Evolutionary conservation across 2,797 vertebrate species (phyloP).

Genomic region (Channa striata): DNA sequence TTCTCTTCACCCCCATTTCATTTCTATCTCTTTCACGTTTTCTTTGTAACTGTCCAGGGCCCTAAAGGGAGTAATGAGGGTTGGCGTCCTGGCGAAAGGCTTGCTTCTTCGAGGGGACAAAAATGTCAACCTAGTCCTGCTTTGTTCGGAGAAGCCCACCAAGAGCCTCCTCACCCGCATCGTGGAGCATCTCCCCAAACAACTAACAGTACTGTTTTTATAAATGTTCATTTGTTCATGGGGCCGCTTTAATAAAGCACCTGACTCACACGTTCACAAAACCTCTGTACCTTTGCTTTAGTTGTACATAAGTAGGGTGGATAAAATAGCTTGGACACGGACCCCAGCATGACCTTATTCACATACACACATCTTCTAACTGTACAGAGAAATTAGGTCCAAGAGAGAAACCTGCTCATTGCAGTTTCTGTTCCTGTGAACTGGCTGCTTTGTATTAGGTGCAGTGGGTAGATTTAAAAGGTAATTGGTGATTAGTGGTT

Average conservation of each 20-base stretch:
- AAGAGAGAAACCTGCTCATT: too few relatives aligned
- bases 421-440: too few relatives aligned
- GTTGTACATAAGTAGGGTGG: too few relatives aligned
- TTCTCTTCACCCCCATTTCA: neutral
- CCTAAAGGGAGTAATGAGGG: slow-evolving; percentile 96
- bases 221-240: neutral
- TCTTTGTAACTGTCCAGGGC: slow-evolving; percentile 70
- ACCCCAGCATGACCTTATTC: too few relatives aligned
- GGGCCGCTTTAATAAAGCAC: slow-evolving; percentile 1
- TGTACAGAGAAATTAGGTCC: too few relatives aligned
- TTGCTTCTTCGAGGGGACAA: slow-evolving; percentile 95
- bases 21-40: neutral
- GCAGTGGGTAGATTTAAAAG: too few relatives aligned
- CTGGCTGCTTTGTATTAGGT: too few relatives aligned
- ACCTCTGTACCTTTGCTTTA: too few relatives aligned
- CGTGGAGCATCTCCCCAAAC: slow-evolving; percentile 95
- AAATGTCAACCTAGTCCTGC: slow-evolving; percentile 94
- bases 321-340: too few relatives aligned
- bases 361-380: too few relatives aligned
- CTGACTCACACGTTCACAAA: neutral
- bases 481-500: too few relatives aligned
- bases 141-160: slow-evolving; percentile 96
- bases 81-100: slow-evolving; percentile 97
- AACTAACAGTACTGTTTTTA: slow-evolving; percentile 88
- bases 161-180: slow-evolving; percentile 90